phyloP scores from a whole-genome alignment of 92 coral and sea anemone genomes.

The Parazoanthus darwini region DNA sequence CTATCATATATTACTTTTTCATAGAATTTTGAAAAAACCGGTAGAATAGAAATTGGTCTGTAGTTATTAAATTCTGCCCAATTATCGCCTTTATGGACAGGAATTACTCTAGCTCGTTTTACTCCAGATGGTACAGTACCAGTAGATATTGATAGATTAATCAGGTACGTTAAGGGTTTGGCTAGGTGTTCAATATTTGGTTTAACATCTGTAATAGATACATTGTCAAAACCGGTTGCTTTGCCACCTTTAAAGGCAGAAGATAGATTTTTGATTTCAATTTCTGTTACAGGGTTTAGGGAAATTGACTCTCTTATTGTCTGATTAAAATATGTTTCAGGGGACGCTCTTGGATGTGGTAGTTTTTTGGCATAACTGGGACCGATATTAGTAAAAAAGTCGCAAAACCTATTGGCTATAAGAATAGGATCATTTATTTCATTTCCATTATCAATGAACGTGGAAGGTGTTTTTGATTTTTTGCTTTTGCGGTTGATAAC shows the following conservation, averaged over 20 bases:
- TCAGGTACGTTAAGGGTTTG: background rate
- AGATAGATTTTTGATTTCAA: background rate
- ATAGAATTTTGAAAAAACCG: background rate
- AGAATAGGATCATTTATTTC: background rate
- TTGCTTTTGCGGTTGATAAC: background rate
- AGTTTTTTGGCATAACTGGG: background rate
- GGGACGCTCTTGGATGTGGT: background rate
- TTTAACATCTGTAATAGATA: background rate
- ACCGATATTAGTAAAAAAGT: background rate
- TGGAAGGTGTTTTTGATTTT: background rate
- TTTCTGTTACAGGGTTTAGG: background rate
- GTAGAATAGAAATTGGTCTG: background rate
- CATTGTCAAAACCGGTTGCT: background rate
- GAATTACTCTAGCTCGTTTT: background rate
- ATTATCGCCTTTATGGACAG: background rate
- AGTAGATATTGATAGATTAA: constrained; percentile 1
- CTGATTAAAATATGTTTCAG: background rate
- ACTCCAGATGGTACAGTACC: background rate
- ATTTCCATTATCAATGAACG: background rate
- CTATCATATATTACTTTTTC: background rate
- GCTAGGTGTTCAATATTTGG: background rate
- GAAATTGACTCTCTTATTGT: background rate
- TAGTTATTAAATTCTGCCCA: background rate
- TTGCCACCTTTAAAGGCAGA: background rate
- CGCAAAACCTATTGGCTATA: background rate